Base-by-base conservation (phyloP, 2,888 invertebrate species). In the Aplocera efformata region DNA sequence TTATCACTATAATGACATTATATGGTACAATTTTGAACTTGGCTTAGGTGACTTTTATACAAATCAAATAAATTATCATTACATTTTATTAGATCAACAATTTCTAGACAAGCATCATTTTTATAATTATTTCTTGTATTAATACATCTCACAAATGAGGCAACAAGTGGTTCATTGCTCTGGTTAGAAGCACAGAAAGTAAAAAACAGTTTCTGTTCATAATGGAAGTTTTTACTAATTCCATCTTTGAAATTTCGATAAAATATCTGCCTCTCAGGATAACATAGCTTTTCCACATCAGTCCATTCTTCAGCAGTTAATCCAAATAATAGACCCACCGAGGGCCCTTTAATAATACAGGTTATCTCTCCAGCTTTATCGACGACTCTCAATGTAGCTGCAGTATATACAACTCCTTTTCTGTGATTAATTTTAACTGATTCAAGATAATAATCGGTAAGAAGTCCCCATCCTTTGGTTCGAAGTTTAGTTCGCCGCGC, bases 201-300 rank as follows among this genome's bases (percentile, higher is more conserved):
- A 57, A 88, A 89, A 64, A 89, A 88, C 23, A 86, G 41, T 56
- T 79, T 79, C 60, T 89, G 82, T 56, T 85, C 80, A 48, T 55
- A 64, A 21, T 53, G 59, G 50, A 76, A 82, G 33, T 53, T 70
- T 42, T 60, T 68, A 35, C 68, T 72, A 1, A 88, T 41, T 3
- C 89, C 88, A 51, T 77, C 61, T 60, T 79, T 84, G 50, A 88
- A 89, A 51, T 79, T 72, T 60, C 88, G 77, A 46, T 84, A 89
- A 58, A 81, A 89, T 6, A 89, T 48, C 53, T 88, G 84, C n/a
- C 77, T 68, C 17, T 57, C 63, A 40, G 50, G 45, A 27, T 47
- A 53, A 51, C 80, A 79, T 38, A 86, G 53, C 22, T 65, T 62
- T 63, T 88, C 84, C 20, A 85, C 64, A 32, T 78, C 69, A 10